Percentiles rank a stretch among this genome's conserved stretches.
These are phyloP conservation scores for Dermatemys mawii DNA, from an alignment of 2,113 vertebrate genomes.

Conservation along the genomic window DNA sequence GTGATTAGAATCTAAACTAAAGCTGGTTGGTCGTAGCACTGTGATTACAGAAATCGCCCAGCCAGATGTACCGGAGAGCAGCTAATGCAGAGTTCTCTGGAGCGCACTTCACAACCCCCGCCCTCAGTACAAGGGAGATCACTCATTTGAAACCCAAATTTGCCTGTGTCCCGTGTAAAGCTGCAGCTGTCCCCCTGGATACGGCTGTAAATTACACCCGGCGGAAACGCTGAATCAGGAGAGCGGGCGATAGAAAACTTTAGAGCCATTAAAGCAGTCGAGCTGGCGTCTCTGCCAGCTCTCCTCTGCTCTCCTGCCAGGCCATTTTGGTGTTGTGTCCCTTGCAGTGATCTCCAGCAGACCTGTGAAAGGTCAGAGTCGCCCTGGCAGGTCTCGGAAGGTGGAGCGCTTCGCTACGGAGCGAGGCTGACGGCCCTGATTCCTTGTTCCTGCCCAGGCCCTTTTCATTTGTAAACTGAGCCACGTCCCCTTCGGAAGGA, in stretches of 20 bases:
- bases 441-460: conserved; percentile 7
- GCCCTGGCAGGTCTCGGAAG: conserved; percentile 5
- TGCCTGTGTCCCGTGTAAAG: not conserved
- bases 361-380: conserved; percentile 27
- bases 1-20: not conserved
- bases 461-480: not conserved
- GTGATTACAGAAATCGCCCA: not conserved
- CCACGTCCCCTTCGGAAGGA: not conserved
- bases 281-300: not conserved
- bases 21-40: not conserved
- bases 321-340: not conserved
- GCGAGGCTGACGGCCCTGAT: conserved; percentile 4
- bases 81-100: not conserved
- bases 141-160: not conserved
- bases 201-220: not conserved
- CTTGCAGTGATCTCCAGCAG: not conserved
- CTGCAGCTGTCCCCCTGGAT: not conserved
- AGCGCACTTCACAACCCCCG: not conserved
- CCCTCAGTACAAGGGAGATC: not conserved
- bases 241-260: not conserved
- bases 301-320: not conserved
- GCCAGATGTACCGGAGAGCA: not conserved
- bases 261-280: not conserved
- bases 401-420: not conserved
- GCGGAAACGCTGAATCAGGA: not conserved